Percentiles rank a stretch among this genome's conserved stretches.
These are phyloP conservation scores for Coregonus ussuriensis DNA, from an alignment of 2,797 vertebrate species.

Conservation along the genomic window DNA sequence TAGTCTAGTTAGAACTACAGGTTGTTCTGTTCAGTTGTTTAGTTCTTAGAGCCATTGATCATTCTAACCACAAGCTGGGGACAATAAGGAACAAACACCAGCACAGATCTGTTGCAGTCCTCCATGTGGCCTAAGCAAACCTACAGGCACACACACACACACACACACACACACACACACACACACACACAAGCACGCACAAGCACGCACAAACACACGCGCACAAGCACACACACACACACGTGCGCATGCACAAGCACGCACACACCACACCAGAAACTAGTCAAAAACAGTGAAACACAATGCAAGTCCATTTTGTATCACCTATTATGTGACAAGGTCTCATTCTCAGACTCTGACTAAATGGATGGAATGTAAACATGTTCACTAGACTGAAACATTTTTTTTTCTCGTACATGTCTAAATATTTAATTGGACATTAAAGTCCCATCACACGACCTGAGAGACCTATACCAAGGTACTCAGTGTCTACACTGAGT, in stretches of 20 bases:
- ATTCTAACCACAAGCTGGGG: conserved; percentile 10
- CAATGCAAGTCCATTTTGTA: too few species aligned
- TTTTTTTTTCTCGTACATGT: neutral
- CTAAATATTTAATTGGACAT: neutral
- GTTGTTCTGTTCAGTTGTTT: too few species aligned
- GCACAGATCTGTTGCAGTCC: conserved; percentile 23
- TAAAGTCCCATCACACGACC: neutral
- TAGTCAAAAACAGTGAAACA: too few species aligned
- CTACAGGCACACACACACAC: neutral
- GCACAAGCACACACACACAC: neutral
- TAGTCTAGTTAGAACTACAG: neutral
- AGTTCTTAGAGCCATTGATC: too few species aligned
- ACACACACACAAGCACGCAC: neutral
- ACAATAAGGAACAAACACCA: conserved; percentile 29
- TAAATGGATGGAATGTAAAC: too few species aligned
- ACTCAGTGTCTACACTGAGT: neutral
- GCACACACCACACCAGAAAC: too few species aligned
- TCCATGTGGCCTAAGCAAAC: neutral
- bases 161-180: neutral
- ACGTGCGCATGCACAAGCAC: too few species aligned
- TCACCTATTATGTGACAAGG: too few species aligned
- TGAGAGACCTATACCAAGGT: neutral
- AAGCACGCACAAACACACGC: neutral
- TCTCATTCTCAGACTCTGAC: too few species aligned
- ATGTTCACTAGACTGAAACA: too few species aligned